Evolutionary conservation across 2,113 vertebrate species (phyloP).

Genomic region (Leiothrix lutea): DNA sequence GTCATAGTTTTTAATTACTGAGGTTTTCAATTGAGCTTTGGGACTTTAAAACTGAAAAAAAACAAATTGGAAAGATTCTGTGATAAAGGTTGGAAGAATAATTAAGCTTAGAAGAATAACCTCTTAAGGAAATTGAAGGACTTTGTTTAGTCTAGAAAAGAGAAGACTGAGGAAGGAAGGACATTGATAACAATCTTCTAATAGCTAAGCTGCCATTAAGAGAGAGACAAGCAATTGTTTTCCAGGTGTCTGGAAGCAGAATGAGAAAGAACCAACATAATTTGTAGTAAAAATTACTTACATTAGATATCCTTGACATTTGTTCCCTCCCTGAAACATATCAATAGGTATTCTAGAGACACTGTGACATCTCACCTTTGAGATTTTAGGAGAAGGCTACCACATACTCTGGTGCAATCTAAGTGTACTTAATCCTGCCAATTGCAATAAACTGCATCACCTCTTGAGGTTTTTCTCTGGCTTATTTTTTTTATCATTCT

Average conservation of each 20-base stretch:
- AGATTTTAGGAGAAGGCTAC: not conserved
- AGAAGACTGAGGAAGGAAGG: not conserved
- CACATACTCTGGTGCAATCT: not conserved
- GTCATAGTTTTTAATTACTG: not conserved
- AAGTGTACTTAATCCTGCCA: not conserved
- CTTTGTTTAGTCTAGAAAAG: constrained; percentile 32
- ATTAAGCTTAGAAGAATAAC: not conserved
- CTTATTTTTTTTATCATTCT: not conserved
- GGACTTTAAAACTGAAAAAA: not conserved
- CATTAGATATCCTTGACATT: not conserved
- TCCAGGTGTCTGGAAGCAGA: not conserved
- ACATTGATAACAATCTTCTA: not conserved
- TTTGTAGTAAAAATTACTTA: not conserved
- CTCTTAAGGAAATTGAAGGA: not conserved
- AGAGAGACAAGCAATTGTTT: not conserved
- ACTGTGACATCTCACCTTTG: not conserved
- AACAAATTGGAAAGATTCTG: not conserved
- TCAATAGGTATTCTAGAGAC: not conserved
- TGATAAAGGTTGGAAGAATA: not conserved
- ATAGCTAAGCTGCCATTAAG: not conserved
- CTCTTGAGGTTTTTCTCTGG: not conserved
- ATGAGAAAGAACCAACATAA: not conserved
- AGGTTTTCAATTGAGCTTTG: not conserved
- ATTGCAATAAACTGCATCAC: not conserved
- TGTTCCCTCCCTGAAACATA: not conserved